Base-by-base conservation (phyloP, 1,140 invertebrate species). In the Argopecten irradians region DNA sequence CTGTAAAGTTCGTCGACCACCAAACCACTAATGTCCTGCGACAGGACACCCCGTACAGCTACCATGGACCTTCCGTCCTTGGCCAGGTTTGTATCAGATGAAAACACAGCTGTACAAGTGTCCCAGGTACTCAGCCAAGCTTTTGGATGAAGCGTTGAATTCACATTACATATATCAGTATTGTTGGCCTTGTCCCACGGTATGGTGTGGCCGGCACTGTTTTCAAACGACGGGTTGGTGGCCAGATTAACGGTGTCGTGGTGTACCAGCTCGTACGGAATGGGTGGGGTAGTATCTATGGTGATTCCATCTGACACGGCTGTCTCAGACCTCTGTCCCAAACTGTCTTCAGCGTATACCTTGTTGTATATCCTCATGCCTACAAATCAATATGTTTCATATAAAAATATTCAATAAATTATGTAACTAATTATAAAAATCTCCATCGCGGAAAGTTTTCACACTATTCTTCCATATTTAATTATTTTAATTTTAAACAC, bases 181-280 rank as follows among this genome's bases (percentile, higher is more conserved):
- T 16, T 88, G 22, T 89, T 86, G 13, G 85, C 46, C 33, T 91
- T 14, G 28, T 86, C 82, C 32, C 36, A 84, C 1, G 16, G 36
- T 8, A 86, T 28, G 13, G 33, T 33, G n/a, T 83, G 32, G 28
- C 43, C 34, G 34, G 22, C 34, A 39, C 28, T 34, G 16, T 84
- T 82, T 85, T 92, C 92, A 90, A 94, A 94, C 13, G 92, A 93
- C 3, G 92, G 91, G 71, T 93, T 92, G 16, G 82, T 34, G 3
- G 92, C 71, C 5, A 92, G 22, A 84, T 94, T 93, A 3, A 71
- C 13, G 0, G 87, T 83, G 8, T 83, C 89, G 39, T 85, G 86
- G 46, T 89, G 87, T 11, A 90, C 71, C 5, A 89, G 82, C 46
- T 43, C 39, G 14, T 88, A n/a, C 9, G 89, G 71, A 0, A 82